Conservation (phyloP, 2,797 vertebrate genomes). For the Podargus strigoides region DNA sequence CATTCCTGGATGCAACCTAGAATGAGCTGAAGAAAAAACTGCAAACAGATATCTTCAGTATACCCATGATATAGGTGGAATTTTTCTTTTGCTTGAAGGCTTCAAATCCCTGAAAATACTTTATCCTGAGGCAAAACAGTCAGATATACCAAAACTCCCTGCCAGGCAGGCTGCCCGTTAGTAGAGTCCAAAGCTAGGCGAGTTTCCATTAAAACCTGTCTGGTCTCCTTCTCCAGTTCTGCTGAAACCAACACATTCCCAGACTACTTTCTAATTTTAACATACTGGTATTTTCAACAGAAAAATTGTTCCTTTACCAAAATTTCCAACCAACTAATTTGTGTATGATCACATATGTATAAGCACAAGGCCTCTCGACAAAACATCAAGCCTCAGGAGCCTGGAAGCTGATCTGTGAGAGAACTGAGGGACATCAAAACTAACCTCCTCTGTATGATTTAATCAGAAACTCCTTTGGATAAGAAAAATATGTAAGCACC, state of each 20-base stretch:
- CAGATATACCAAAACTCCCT: background rate
- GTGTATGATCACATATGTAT: background rate
- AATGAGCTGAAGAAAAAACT: background rate
- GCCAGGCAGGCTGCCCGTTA: background rate
- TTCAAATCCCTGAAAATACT: background rate
- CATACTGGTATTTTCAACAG: background rate
- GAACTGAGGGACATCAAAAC: background rate
- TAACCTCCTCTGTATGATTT: background rate
- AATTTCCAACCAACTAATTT: conserved; percentile 4
- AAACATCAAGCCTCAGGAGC: background rate
- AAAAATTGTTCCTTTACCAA: background rate
- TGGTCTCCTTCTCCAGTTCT: background rate
- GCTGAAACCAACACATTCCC: conserved; percentile 14
- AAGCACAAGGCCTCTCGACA: background rate
- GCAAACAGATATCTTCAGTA: background rate
- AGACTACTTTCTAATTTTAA: conserved; percentile 21
- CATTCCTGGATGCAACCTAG: background rate
- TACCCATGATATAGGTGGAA: background rate
- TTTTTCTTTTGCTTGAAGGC: background rate
- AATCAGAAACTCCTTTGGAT: background rate
- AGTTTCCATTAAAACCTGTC: background rate
- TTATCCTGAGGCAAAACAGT: background rate
- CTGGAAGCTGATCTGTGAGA: background rate
- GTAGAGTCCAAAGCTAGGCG: background rate
- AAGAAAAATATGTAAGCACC: background rate